These are phyloP conservation scores for Ciconia nigra DNA, from an alignment of 2,797 vertebrate species.

Conservation along the genomic window DNA sequence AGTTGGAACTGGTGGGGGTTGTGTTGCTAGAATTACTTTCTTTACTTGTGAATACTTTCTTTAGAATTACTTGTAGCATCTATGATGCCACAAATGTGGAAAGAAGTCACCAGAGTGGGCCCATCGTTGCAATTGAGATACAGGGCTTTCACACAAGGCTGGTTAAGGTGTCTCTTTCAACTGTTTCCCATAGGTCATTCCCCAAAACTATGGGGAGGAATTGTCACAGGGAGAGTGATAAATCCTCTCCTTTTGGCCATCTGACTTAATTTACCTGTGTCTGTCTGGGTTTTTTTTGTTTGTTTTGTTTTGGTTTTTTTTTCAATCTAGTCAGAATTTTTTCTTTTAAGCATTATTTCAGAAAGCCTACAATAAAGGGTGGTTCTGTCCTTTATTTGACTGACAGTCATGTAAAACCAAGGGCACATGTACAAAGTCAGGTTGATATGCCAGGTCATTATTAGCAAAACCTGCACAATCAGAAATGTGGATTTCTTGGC, in stretches of 20 bases:
- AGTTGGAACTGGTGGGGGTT: not conserved
- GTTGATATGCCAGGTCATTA: not conserved
- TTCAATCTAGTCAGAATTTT: not conserved
- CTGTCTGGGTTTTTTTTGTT: not conserved
- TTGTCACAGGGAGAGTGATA: not conserved
- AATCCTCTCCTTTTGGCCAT: not conserved
- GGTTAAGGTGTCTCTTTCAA: not conserved
- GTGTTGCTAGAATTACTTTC: not conserved
- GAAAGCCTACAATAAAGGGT: not conserved
- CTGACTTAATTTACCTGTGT: not conserved
- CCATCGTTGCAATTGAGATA: not conserved
- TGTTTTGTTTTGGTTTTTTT: not conserved
- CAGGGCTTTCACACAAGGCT: not conserved
- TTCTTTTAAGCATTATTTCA: not conserved
- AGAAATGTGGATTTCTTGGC: slow-evolving; percentile 1
- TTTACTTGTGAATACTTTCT: not conserved
- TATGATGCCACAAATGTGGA: not conserved
- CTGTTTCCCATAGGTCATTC: not conserved
- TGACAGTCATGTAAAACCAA: not conserved
- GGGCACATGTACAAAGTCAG: not conserved
- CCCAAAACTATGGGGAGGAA: not conserved
- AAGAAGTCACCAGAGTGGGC: not conserved
- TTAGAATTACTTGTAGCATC: not conserved
- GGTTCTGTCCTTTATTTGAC: not conserved
- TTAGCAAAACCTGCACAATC: not conserved